phyloP scores from a whole-genome alignment of 1,140 invertebrate species.

The Heliconius himera region DNA sequence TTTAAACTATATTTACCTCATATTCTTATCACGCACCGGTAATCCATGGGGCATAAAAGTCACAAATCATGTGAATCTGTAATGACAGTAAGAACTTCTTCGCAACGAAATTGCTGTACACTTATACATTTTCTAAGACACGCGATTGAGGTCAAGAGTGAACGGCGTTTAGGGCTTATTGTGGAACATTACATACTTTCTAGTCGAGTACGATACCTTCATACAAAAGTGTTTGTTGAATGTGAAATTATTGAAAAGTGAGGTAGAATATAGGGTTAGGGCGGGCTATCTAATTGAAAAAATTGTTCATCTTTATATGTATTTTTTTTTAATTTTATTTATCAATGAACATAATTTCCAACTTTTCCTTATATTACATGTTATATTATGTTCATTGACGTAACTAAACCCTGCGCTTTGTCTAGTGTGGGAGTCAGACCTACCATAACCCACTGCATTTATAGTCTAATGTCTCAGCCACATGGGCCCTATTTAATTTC shows the following conservation, averaged over 20 bases:
- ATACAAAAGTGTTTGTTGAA: constrained; percentile 7
- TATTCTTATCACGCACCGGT: neutral
- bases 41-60: neutral
- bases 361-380: too few relatives aligned
- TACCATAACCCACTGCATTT: too few relatives aligned
- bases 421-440: too few relatives aligned
- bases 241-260: neutral
- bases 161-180: constrained; percentile 18
- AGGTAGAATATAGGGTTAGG: neutral
- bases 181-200: constrained; percentile 9
- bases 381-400: too few relatives aligned
- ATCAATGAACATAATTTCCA: too few relatives aligned
- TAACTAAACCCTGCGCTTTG: too few relatives aligned
- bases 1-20: too few relatives aligned
- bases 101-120: constrained; percentile 6
- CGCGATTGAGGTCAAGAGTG: constrained; percentile 28
- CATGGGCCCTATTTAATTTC: too few relatives aligned
- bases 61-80: neutral
- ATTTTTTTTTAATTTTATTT: too few relatives aligned
- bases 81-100: constrained; percentile 14
- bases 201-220: neutral
- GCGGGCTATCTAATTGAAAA: neutral
- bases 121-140: constrained; percentile 19
- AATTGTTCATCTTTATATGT: too few relatives aligned
- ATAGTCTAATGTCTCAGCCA: too few relatives aligned